These are phyloP conservation scores for Alectura lathami DNA, from an alignment of 2,113 vertebrate genomes.

Conservation along the genomic window DNA sequence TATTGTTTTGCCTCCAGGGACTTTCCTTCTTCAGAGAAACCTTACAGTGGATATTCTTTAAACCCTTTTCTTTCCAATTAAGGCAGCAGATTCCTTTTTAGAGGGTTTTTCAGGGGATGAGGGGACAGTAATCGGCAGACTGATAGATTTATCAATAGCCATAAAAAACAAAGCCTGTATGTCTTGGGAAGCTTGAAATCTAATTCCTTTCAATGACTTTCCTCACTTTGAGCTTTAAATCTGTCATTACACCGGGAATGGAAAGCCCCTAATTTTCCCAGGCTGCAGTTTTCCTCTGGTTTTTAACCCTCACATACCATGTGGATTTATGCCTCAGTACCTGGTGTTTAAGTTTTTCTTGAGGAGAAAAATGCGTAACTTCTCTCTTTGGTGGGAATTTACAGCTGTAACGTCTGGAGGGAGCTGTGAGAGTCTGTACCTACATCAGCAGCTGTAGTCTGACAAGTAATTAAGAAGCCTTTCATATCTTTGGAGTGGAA, in stretches of 20 bases:
- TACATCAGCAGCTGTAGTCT: not conserved
- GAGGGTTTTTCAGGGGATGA: not conserved
- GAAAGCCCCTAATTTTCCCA: conserved; percentile 77
- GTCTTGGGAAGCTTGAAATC: conserved; percentile 50
- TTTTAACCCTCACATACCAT: conserved; percentile 53
- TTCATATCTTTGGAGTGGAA: not conserved
- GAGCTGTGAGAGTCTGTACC: not conserved
- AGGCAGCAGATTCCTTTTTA: conserved; percentile 31
- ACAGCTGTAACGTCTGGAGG: not conserved
- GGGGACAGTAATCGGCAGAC: not conserved
- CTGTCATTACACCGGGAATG: conserved; percentile 67
- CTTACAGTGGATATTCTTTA: conserved; percentile 54
- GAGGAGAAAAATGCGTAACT: not conserved
- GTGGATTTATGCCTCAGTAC: conserved; percentile 12
- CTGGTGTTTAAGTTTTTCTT: not conserved
- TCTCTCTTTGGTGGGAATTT: not conserved
- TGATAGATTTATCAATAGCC: conserved; percentile 64
- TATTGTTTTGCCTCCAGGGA: conserved; percentile 69
- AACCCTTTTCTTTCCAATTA: conserved; percentile 47
- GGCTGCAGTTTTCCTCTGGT: conserved; percentile 49
- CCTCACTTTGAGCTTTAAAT: conserved; percentile 68
- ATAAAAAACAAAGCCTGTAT: conserved; percentile 62
- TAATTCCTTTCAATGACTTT: conserved; percentile 71
- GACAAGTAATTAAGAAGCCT: not conserved
- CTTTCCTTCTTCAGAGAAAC: conserved; percentile 61